Conservation (phyloP, 2,113 vertebrate species). For the Chamaetylas fuelleborni region DNA sequence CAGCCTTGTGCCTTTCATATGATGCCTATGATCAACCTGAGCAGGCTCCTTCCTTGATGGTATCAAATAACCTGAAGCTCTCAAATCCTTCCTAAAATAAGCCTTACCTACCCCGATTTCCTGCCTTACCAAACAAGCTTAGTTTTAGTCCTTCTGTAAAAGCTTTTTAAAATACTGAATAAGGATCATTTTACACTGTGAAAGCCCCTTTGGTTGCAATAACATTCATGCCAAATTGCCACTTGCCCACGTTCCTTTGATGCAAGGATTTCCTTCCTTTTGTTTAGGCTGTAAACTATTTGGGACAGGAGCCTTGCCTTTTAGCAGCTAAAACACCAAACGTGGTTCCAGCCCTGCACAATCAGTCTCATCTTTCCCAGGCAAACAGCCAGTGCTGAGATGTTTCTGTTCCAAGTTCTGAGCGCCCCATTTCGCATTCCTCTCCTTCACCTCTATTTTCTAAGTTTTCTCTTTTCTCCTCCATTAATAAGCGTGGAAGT, state of each 20-base stretch:
- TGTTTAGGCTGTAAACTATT: constrained; percentile 33
- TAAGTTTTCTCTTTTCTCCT: not conserved
- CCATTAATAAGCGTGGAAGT: not conserved
- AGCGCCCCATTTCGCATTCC: fast-evolving
- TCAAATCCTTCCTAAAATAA: constrained; percentile 31
- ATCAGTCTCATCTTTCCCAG: constrained; percentile 31
- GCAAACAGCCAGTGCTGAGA: not conserved
- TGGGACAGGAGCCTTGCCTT: constrained; percentile 6
- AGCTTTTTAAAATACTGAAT: constrained; percentile 14
- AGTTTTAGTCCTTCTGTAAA: not conserved
- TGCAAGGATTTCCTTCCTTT: not conserved
- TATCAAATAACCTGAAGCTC: not conserved
- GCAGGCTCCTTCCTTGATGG: not conserved
- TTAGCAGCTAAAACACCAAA: not conserved
- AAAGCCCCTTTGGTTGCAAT: not conserved
- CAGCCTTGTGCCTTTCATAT: not conserved
- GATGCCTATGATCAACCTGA: not conserved
- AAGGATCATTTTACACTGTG: constrained; percentile 10
- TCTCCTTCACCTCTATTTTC: constrained; percentile 12
- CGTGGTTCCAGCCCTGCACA: constrained; percentile 1
- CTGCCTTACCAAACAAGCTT: not conserved
- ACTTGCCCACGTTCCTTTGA: constrained; percentile 1
- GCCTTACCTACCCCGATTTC: not conserved
- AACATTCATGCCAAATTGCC: constrained; percentile 17
- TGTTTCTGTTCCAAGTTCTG: not conserved